Percentiles rank a stretch among this genome's conserved stretches.
phyloP scores from a whole-genome alignment of 2,888 invertebrate genomes.

The Chalcis sispes region DNA sequence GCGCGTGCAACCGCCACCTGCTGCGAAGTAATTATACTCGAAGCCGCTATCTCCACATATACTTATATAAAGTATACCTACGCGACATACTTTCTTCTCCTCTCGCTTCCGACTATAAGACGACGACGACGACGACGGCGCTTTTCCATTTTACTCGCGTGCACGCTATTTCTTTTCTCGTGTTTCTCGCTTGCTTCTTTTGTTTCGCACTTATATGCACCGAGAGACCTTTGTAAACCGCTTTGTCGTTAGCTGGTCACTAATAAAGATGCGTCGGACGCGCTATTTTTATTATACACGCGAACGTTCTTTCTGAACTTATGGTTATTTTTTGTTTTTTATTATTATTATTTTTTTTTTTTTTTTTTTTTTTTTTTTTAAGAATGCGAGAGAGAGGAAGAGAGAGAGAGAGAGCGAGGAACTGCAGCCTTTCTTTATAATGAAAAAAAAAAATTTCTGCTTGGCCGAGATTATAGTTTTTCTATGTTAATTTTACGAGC shows the following conservation, averaged over 20 bases:
- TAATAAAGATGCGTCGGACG: constrained; percentile 43
- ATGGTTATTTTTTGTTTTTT: too few species aligned
- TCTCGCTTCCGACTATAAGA: not conserved
- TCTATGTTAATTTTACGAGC: constrained; percentile 53
- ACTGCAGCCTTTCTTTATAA: too few species aligned
- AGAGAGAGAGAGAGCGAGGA: too few species aligned
- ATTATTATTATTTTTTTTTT: not conserved
- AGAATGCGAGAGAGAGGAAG: too few species aligned
- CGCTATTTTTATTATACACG: not conserved
- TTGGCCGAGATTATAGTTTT: constrained; percentile 37
- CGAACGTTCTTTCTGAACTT: constrained; percentile 22
- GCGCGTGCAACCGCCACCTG: constrained; percentile 41
- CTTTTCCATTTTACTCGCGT: too few species aligned
- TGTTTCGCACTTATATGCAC: not conserved
- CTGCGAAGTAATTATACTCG: constrained; percentile 37
- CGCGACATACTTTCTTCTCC: not conserved
- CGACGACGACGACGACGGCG: too few species aligned
- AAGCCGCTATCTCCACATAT: not conserved
- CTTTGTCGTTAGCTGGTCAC: constrained; percentile 35
- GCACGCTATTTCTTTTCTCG: not conserved
- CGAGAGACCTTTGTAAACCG: constrained; percentile 10
- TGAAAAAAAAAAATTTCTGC: too few species aligned
- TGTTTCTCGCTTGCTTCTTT: not conserved
- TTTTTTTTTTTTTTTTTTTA: not conserved
- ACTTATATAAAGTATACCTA: not conserved